Evolutionary conservation across 2,888 invertebrate species (phyloP).

Genomic region (Diplolepis rosae): DNA sequence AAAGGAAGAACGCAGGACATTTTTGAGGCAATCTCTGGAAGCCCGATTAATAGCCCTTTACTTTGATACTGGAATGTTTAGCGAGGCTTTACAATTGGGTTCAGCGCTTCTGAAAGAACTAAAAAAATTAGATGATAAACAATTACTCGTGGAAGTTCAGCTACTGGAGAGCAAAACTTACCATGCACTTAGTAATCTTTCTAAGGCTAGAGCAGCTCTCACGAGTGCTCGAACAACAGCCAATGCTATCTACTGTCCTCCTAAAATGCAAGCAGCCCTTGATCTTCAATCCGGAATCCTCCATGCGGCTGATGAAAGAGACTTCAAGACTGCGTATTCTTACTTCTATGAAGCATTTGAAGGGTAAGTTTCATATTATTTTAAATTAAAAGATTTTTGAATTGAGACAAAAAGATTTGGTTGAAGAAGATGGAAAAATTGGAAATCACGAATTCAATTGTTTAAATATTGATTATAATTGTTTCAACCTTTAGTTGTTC

Average conservation of each 20-base stretch:
- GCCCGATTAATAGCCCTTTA: conserved; percentile 95
- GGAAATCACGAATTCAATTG: too few relatives aligned
- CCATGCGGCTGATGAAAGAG: conserved; percentile 99
- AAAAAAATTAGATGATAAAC: conserved; percentile 99
- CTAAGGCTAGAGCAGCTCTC: conserved; percentile 95
- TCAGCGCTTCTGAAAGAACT: conserved; percentile 93
- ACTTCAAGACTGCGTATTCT: conserved; percentile 99
- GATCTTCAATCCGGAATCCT: conserved; percentile 98
- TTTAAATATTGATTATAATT: too few relatives aligned
- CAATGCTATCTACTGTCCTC: conserved; percentile 99
- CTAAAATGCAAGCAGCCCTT: conserved; percentile 97
- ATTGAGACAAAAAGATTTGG: too few relatives aligned
- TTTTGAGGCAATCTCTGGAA: conserved; percentile 96
- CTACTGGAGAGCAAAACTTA: conserved; percentile 98
- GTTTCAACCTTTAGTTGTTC: too few relatives aligned
- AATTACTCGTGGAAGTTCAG: conserved; percentile 97
- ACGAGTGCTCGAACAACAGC: conserved; percentile 99
- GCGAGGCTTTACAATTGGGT: conserved; percentile 89
- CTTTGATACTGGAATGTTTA: conserved; percentile 92
- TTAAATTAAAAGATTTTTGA: too few relatives aligned
- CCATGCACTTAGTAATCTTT: conserved; percentile 96
- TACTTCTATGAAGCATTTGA: conserved; percentile 99
- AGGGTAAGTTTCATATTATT: conserved; percentile 84
- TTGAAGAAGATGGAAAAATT: too few relatives aligned
- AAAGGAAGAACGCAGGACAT: conserved; percentile 96